Evolutionary conservation across 2,113 vertebrate genomes (phyloP), one percentile per base, ranked within the genome.

Genomic region (Prunella himalayana): DNA sequence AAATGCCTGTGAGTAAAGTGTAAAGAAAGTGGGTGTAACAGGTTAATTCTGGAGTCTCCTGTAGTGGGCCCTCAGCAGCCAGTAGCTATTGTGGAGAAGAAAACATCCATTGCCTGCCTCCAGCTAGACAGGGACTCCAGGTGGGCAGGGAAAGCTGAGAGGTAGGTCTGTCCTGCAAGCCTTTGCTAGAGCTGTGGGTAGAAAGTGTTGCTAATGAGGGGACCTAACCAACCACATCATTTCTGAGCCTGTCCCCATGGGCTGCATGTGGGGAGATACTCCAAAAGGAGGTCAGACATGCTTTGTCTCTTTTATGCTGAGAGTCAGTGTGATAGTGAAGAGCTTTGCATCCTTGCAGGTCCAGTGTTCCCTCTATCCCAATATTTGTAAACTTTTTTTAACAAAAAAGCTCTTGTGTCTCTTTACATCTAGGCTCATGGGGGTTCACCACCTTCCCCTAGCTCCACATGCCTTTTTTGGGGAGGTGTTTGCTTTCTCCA

Each of bases 191-290:
- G 45, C 37, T 15, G 6, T 69, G 47, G 22, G 23, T 80, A 45
- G 47, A 47, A 73, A n/a, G 17, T 50, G 8, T 28, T 77, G 37
- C 25, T 77, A 39, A 9, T 20, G 10, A 13, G 9, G 47, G 28
- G 3, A 73, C 11, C 42, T 25, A 76, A 51, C 7, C 15, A 73
- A 9, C 10, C 1, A 1, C 1, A 2, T 35, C 0, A 14, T 85
- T 78, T 82, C 56, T 61, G 47, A 84, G 50, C 5, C 8, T 39
- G 3, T 70, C 31, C 22, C 28, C 44, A 77, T n/a, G 28, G 54
- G n/a, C 17, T 61, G 28, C 2, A 1, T 37, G 8, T 42, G n/a
- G 27, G n/a, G 37, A 35, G 2, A 42, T 79, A 60, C 21, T n/a
- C 37, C 45, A 35, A 54, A 35, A 68, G 31, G 20, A 13, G 6